phyloP scores from a whole-genome alignment of 2,888 invertebrate genomes.

The Opisthograptis luteolata region DNA sequence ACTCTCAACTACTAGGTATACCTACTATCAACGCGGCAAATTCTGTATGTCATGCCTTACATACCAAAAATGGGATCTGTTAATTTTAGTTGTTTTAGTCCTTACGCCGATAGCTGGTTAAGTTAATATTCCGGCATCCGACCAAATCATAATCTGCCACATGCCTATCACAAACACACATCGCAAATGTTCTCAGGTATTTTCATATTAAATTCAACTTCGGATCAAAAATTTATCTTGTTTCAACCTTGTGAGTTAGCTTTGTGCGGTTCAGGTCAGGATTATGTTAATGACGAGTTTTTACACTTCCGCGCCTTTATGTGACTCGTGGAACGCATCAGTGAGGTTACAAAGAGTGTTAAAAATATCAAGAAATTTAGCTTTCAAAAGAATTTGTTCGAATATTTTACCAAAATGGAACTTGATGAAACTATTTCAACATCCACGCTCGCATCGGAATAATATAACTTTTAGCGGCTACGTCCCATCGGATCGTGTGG shows the following conservation, averaged over 20 bases:
- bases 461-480: no score
- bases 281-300: slow-evolving; percentile 19
- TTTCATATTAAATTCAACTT: slow-evolving; percentile 46
- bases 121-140: slow-evolving; percentile 7
- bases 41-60: no score
- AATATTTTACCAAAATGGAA: background rate
- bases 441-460: no score
- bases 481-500: no score
- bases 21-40: no score
- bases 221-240: slow-evolving; percentile 29
- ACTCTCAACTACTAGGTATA: no score
- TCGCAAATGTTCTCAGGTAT: slow-evolving; percentile 51
- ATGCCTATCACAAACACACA: slow-evolving; percentile 23
- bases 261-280: slow-evolving; percentile 13
- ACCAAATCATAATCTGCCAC: background rate
- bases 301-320: slow-evolving; percentile 12
- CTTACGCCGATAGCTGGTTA: background rate
- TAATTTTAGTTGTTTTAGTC: no score
- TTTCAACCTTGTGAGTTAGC: slow-evolving; percentile 21
- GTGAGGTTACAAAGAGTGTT: background rate
- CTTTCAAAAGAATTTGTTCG: slow-evolving; percentile 4
- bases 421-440: no score
- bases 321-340: slow-evolving; percentile 1
- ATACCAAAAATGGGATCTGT: no score
- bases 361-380: slow-evolving; percentile 1